Evolutionary conservation across 2,888 invertebrate genomes (phyloP), one percentile per base, ranked within the genome.

Genomic region (Nephrotoma flavescens): DNA sequence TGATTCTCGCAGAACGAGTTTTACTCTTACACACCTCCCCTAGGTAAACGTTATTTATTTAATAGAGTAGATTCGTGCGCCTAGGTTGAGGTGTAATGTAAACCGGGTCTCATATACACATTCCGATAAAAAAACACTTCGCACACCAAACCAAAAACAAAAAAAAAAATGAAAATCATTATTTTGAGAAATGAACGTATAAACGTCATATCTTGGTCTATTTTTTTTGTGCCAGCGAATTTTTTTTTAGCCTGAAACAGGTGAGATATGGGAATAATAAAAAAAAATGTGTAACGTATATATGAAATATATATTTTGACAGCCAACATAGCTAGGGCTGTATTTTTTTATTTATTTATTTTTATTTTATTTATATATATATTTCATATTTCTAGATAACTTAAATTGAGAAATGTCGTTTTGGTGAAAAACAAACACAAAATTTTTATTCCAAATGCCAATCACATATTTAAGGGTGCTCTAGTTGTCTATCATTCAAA

Each of bases 201-300:
- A 71, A 71, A 71, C 71, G 71, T 71, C 71, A 71, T 31, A 71
- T 31, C 71, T 71, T 31, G 71, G 71, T 71, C 71, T 71, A 71
- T 71, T 19, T 71, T 7, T 71, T n/a, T n/a, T n/a, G n/a, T 44
- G 44, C 71, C 31, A 31, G 71, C 71, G 19, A 71, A 71, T 9
- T 9, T 71, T 71, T 52, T 52, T 57, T 84, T 15, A 84, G 42
- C 84, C 41, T 84, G 84, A 42, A 84, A 84, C 84, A 84, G 84
- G 84, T 84, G 84, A 84, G 42, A 84, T 84, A 84, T 84, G 84
- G 84, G 84, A 84, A 84, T 84, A 84, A 84, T 84, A 41, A 84
- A 42, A 84, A 83, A 41, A 84, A 84, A 42, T n/a, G 41, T 84
- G 42, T 84, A 84, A 71, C 71, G 31, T 71, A 71, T 31, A 31